A percentile compares a stretch with the other conserved stretches of the same genome.
phyloP scores from a whole-genome alignment of 2,113 vertebrate species.

The Falco punctatus region DNA sequence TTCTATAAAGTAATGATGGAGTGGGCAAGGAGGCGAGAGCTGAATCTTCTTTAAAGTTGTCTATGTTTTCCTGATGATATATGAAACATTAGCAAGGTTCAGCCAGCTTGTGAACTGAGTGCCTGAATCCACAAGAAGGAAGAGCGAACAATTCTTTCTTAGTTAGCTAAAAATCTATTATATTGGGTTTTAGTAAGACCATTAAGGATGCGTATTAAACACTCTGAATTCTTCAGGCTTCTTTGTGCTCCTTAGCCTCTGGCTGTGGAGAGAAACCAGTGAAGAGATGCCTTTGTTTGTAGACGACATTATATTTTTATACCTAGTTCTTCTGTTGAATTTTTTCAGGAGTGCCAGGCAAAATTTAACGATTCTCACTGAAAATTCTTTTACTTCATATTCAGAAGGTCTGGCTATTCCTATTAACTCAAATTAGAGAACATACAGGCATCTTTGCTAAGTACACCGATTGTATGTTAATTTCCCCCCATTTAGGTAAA shows the following conservation, averaged over 20 bases:
- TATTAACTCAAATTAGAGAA: background rate
- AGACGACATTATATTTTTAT: background rate
- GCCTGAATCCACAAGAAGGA: background rate
- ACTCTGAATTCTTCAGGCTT: background rate
- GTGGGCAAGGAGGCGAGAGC: background rate
- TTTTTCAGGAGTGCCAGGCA: background rate
- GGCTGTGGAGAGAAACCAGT: background rate
- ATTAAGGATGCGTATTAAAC: background rate
- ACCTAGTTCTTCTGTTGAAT: background rate
- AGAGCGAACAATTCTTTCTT: background rate
- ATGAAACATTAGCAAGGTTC: background rate
- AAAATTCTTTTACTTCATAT: background rate
- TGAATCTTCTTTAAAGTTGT: background rate
- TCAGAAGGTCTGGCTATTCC: background rate
- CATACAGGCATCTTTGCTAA: background rate
- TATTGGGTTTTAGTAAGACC: background rate
- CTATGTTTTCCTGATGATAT: background rate
- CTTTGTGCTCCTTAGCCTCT: background rate
- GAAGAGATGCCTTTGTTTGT: background rate
- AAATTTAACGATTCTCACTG: background rate
- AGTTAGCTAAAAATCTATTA: background rate
- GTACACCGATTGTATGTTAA: background rate
- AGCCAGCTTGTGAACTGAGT: background rate
- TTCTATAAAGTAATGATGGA: background rate
- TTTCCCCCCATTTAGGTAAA: background rate